Evolutionary conservation across 2,888 invertebrate genomes (phyloP).

Genomic region (Formica aserva): DNA sequence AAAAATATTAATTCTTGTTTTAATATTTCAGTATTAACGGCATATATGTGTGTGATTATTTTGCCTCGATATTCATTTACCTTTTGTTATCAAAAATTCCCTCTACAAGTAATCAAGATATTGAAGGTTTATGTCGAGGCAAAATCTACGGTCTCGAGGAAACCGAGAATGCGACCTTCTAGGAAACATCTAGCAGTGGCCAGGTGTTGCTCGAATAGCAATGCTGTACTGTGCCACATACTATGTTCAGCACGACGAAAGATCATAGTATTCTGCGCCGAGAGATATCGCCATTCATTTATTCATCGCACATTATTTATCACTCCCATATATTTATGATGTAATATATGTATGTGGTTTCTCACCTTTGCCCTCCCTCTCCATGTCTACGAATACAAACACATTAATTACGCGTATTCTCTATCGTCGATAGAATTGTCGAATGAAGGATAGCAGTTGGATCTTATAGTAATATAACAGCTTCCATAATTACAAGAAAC

Average conservation of each 20-base stretch:
- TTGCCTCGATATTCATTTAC: background rate
- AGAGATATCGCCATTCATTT: conserved; percentile 18
- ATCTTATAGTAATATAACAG: background rate
- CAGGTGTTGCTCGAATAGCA: conserved; percentile 60
- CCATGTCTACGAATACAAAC: conserved; percentile 23
- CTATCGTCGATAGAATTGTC: background rate
- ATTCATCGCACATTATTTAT: conserved; percentile 20
- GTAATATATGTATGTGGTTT: conserved; percentile 7
- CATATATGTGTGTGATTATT: background rate
- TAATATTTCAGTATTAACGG: background rate
- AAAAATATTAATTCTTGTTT: background rate
- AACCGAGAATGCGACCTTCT: conserved; percentile 27
- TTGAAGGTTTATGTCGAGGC: background rate
- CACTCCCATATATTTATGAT: background rate
- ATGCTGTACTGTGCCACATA: conserved; percentile 33
- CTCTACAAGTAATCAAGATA: background rate
- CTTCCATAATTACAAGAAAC: background rate
- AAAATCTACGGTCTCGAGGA: conserved; percentile 2
- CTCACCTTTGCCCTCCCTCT: background rate
- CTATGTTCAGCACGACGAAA: conserved; percentile 27
- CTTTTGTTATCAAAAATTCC: background rate
- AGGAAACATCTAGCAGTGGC: conserved; percentile 26
- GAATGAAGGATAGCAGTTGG: background rate
- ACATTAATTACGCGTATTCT: conserved; percentile 9
- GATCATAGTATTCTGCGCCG: background rate